Percentiles rank a stretch among this genome's conserved stretches.
These are phyloP conservation scores for Megaceryle torquata DNA, from an alignment of 2,113 vertebrate species.

Conservation along the genomic window DNA sequence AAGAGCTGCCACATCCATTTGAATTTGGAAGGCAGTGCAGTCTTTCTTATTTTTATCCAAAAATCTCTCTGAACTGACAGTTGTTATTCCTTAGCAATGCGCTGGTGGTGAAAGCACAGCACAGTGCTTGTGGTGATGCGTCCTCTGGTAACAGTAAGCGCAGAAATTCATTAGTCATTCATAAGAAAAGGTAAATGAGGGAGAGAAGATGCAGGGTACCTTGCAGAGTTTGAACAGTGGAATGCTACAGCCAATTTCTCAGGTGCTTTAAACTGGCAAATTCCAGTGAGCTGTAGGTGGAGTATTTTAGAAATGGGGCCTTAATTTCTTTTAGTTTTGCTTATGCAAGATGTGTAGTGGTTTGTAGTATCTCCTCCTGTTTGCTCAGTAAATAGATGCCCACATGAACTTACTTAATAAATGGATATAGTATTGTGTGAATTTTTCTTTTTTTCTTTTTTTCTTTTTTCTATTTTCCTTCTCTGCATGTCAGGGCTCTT, in stretches of 20 bases:
- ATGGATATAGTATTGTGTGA: constrained; percentile 15
- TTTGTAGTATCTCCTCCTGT: not conserved
- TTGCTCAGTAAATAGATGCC: constrained; percentile 15
- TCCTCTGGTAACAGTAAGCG: not conserved
- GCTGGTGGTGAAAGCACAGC: not conserved
- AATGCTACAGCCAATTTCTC: not conserved
- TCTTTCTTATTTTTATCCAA: not conserved
- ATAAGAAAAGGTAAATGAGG: not conserved
- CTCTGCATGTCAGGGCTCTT: not conserved
- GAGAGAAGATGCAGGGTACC: not conserved
- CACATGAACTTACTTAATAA: constrained; percentile 35
- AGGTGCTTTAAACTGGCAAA: not conserved
- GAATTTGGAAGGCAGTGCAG: not conserved
- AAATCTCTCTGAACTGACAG: not conserved
- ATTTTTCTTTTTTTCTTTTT: not conserved
- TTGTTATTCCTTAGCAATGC: not conserved
- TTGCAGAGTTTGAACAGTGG: not conserved
- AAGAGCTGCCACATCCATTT: not conserved
- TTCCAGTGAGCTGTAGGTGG: not conserved
- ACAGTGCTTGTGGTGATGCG: not conserved
- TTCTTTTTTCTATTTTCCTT: not conserved
- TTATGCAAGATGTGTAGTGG: not conserved
- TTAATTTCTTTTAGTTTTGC: not conserved
- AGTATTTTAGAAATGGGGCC: not conserved
- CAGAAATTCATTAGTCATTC: not conserved